Conservation (phyloP, 1,140 invertebrate species). For the Pseudomyrmex dendroicus region DNA sequence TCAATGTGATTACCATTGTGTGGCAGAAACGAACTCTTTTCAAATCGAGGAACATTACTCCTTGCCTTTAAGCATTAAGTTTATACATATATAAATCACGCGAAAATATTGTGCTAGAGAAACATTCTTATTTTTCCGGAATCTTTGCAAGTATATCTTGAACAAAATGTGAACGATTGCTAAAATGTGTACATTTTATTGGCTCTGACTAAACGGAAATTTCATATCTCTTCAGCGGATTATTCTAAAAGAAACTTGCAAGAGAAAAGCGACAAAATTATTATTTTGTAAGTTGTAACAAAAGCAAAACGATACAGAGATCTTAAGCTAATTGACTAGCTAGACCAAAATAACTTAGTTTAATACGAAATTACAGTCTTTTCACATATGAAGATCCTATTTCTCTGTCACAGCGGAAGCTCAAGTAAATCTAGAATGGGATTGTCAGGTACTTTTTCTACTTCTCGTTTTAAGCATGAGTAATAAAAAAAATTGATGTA, state of each 20-base stretch:
- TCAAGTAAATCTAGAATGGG: slow-evolving; percentile 29
- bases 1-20: too few relatives aligned
- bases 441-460: slow-evolving; percentile 60
- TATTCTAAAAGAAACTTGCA: slow-evolving; percentile 1
- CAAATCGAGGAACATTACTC: slow-evolving; percentile 55
- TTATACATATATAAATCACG: background rate
- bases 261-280: background rate
- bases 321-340: background rate
- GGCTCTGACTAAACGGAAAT: slow-evolving; percentile 1
- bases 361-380: background rate
- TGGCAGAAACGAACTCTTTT: background rate
- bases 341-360: slow-evolving; percentile 19
- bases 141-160: background rate
- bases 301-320: too few relatives aligned
- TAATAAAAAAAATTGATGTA: slow-evolving; percentile 52
- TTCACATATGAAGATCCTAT: slow-evolving; percentile 23
- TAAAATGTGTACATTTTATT: background rate
- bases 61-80: slow-evolving; percentile 26
- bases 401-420: slow-evolving; percentile 44
- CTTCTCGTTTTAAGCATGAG: slow-evolving; percentile 61
- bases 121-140: background rate
- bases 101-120: background rate
- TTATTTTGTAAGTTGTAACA: too few relatives aligned
- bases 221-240: background rate
- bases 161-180: background rate